These are phyloP conservation scores for Ernsta delagoae DNA, from an alignment of 2,888 invertebrate genomes.

Conservation along the genomic window DNA sequence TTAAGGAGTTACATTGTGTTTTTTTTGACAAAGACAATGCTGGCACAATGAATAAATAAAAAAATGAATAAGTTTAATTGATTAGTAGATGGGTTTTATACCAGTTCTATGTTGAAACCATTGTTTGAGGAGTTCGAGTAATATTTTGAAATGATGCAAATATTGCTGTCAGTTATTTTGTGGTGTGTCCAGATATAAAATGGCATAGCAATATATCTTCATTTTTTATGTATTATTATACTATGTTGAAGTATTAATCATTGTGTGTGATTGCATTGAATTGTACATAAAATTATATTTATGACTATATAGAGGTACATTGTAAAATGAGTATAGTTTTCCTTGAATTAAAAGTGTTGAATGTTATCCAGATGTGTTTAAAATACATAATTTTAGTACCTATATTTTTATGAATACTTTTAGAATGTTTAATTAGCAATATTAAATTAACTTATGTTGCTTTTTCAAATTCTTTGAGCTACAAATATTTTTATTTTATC, in stretches of 20 bases:
- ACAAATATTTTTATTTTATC: too few species aligned
- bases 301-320: slow-evolving; percentile 61
- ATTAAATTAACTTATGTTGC: too few species aligned
- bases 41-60: too few species aligned
- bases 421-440: too few species aligned
- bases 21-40: not conserved
- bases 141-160: too few species aligned
- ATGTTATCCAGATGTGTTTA: slow-evolving; percentile 51
- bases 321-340: slow-evolving; percentile 63
- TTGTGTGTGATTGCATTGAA: slow-evolving; percentile 50
- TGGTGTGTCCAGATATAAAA: not conserved
- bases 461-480: too few species aligned
- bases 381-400: not conserved
- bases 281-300: slow-evolving; percentile 59
- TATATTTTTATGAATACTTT: too few species aligned
- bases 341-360: slow-evolving; percentile 73
- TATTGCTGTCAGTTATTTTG: not conserved
- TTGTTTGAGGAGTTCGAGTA: too few species aligned
- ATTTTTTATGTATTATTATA: not conserved
- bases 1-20: slow-evolving; percentile 17
- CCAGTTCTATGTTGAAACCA: too few species aligned
- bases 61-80: too few species aligned
- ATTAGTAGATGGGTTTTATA: too few species aligned
- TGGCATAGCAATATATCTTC: not conserved
- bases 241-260: slow-evolving; percentile 42